These are phyloP conservation scores for Rhynchotus rufescens DNA, from an alignment of 2,797 vertebrate genomes.

Conservation along the genomic window DNA sequence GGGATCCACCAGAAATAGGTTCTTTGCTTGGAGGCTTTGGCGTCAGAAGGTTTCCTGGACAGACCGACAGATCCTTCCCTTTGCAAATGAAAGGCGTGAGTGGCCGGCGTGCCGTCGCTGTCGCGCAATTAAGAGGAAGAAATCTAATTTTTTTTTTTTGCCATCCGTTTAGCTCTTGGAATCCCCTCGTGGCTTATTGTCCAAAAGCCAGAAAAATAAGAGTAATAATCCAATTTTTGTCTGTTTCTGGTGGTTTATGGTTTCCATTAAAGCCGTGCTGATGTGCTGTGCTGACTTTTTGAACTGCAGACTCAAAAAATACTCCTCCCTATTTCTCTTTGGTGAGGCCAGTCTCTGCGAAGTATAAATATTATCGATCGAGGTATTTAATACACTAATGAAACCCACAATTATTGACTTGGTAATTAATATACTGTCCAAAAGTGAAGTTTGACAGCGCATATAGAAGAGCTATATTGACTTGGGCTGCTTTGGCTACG, in stretches of 20 bases:
- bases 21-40: constrained; percentile 32
- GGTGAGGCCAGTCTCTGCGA: constrained; percentile 72
- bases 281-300: constrained; percentile 69
- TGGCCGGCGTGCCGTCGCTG: constrained; percentile 60
- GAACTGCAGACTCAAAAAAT: constrained; percentile 75
- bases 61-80: constrained; percentile 25
- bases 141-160: constrained; percentile 73
- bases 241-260: constrained; percentile 79
- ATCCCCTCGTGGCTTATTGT: constrained; percentile 78
- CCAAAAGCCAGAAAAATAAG: constrained; percentile 71
- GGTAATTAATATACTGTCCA: constrained; percentile 85
- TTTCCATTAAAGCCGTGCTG: constrained; percentile 76
- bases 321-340: constrained; percentile 12
- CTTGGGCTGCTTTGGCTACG: constrained; percentile 64
- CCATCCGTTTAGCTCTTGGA: constrained; percentile 76
- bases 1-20: constrained; percentile 32
- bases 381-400: constrained; percentile 85
- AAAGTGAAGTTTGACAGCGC: constrained; percentile 83
- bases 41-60: constrained; percentile 40
- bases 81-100: constrained; percentile 21
- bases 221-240: constrained; percentile 79
- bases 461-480: constrained; percentile 77
- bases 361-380: constrained; percentile 85
- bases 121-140: constrained; percentile 76
- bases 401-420: constrained; percentile 82